Evolutionary conservation across 2,888 invertebrate genomes (phyloP).

Genomic region (Heliconius aoede): DNA sequence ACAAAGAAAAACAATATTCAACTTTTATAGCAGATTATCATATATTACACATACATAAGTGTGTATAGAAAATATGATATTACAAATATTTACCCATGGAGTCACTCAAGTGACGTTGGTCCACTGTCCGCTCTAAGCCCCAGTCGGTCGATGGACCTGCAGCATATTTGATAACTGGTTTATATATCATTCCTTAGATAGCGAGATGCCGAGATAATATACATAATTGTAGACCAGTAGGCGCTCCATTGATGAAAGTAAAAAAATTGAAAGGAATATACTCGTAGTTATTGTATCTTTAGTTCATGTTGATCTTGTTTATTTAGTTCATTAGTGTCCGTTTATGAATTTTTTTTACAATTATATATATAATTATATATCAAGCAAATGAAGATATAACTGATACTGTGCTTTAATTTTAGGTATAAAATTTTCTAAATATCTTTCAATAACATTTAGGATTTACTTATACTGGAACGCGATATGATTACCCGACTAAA

Average conservation of each 20-base stretch:
- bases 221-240: conserved; percentile 41
- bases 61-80: conserved; percentile 5
- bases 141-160: conserved; percentile 42
- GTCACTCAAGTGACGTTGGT: conserved; percentile 35
- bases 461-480: too few relatives aligned
- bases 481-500: neutral
- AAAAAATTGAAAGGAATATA: conserved; percentile 19
- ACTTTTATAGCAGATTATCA: neutral
- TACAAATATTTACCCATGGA: conserved; percentile 27
- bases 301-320: neutral
- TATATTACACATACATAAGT: neutral
- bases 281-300: neutral
- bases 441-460: too few relatives aligned
- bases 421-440: neutral
- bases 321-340: neutral
- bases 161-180: conserved; percentile 46
- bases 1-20: neutral
- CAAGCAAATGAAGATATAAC: too few relatives aligned
- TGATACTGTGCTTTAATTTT: neutral
- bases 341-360: neutral
- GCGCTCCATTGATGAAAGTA: conserved; percentile 31
- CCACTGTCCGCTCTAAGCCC: conserved; percentile 36
- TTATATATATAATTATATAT: neutral
- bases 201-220: conserved; percentile 43
- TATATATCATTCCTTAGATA: conserved; percentile 35